Evolutionary conservation across 2,888 invertebrate genomes (phyloP), one percentile per base, ranked within the genome.

Genomic region (Asteroscopus sphinx): DNA sequence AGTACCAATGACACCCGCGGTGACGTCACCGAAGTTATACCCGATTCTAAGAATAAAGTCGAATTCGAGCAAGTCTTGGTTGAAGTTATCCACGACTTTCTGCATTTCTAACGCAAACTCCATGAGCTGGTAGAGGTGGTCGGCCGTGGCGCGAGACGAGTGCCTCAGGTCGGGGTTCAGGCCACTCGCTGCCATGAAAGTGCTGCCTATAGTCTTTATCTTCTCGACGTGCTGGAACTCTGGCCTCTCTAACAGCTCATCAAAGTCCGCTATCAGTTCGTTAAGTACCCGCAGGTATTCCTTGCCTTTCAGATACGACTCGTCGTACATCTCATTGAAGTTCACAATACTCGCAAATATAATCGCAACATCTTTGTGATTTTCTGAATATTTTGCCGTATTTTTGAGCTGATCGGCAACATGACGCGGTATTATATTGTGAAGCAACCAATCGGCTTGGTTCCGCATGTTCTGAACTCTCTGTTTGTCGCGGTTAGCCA

Each of bases 321-420:
- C 99, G 85, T 99, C 99, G 86, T 99, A 99, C 96, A 99, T 97
- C 90, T 99, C 99, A 82, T 98, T 98, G 87, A 99, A 99, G 89
- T 99, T 99, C 0, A 98, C 97, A 75, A 99, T 98, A 79, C 98
- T 98, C 6, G 99, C 99, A 85, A 99, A 99, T 79, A 99, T 97
- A 12, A 99, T 98, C 0, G 97, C 99, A 0, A 98, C 98, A 77
- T 97, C 96, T 85, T 97, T 97, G 88, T 99, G 98, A 86, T 99
- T 99, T 85, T 98, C 98, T 0, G 98, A 99, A 93, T 99, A 99
- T 84, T 97, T 97, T 9, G 98, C 98, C 21, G 98, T 98, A 66
- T 97, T 97, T 88, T 99, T 99, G 53, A 99, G 93, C 82, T 98
- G 97, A 76, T 99, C 98, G 2, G 98, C 98, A 2, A 99, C 99